Percentiles rank a stretch among this genome's conserved stretches.
Conservation (phyloP, 2,113 vertebrate genomes). For the Xenus cinereus region DNA sequence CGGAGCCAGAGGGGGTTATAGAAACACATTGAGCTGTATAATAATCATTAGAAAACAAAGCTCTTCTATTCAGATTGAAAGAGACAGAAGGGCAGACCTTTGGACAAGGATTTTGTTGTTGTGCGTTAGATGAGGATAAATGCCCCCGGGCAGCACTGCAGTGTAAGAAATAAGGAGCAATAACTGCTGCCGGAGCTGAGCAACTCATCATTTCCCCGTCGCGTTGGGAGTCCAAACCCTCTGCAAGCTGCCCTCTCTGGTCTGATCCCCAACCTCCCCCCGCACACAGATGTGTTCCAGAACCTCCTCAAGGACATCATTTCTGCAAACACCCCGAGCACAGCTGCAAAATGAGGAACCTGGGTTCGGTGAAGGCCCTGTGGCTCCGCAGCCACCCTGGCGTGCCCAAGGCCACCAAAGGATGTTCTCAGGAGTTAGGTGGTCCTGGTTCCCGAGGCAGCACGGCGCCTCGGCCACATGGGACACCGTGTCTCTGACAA, state of each 20-base stretch:
- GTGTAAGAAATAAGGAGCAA: background rate
- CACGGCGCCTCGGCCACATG: rapidly evolving
- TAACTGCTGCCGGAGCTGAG: background rate
- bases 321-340: background rate
- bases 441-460: background rate
- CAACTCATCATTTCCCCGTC: rapidly evolving
- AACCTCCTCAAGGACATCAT: background rate
- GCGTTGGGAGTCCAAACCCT: rapidly evolving
- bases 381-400: background rate
- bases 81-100: background rate
- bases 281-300: rapidly evolving
- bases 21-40: background rate
- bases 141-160: background rate
- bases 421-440: rapidly evolving
- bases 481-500: background rate
- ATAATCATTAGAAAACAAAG: background rate
- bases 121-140: background rate
- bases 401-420: rapidly evolving
- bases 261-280: background rate
- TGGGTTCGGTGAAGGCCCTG: background rate
- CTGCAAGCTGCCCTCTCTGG: rapidly evolving
- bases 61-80: background rate
- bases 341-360: background rate
- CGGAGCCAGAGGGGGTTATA: background rate
- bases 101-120: background rate